Evolutionary conservation across 2,888 invertebrate species (phyloP).

Genomic region (Isoperla grammatica): DNA sequence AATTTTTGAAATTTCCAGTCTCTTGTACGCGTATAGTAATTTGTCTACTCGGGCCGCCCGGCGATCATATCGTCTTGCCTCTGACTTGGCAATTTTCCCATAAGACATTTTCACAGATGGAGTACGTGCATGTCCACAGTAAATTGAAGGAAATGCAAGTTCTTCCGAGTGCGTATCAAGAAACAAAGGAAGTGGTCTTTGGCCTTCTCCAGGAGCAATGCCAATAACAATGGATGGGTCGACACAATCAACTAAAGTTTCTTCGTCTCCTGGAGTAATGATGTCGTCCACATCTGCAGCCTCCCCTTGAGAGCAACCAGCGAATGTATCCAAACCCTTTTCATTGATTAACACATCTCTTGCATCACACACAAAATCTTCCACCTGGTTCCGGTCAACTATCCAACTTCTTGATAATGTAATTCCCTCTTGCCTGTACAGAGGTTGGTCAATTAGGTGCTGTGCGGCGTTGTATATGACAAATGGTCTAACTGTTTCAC

Average conservation of each 20-base stretch:
- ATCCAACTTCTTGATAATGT: no score
- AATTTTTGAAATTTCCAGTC: not conserved
- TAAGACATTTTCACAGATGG: not conserved
- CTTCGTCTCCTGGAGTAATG: not conserved
- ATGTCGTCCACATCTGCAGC: no score
- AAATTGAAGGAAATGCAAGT: not conserved
- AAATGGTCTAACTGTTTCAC: constrained; percentile 29
- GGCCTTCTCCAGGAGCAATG: constrained; percentile 10
- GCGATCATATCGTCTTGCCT: not conserved
- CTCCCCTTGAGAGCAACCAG: no score
- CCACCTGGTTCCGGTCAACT: no score
- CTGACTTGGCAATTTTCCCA: not conserved
- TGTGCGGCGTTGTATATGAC: constrained; percentile 26
- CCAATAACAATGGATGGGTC: not conserved
- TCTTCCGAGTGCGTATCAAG: not conserved
- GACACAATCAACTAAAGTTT: not conserved
- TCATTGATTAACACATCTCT: no score
- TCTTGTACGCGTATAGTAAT: not conserved
- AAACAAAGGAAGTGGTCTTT: not conserved
- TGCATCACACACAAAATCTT: no score
- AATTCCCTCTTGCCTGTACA: constrained; percentile 24
- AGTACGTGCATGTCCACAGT: not conserved
- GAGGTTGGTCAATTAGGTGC: constrained; percentile 26
- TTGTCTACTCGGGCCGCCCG: not conserved
- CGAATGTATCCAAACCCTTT: no score